These are phyloP conservation scores for Stichodactyla mertensii DNA, from an alignment of 64 coral and sea anemone species.

Conservation along the genomic window DNA sequence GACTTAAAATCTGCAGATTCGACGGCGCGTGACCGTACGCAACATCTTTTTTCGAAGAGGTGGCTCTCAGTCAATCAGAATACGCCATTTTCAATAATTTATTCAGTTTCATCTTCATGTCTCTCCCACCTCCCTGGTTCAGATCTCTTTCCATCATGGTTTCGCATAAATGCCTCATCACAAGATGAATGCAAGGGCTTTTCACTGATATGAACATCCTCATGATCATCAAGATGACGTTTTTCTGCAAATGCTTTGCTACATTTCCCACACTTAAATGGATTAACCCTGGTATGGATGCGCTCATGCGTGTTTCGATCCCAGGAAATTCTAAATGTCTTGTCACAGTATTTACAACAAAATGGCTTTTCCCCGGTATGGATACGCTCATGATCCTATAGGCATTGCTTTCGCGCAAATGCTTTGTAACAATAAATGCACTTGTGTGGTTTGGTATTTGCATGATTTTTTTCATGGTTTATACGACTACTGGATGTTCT, in stretches of 20 bases:
- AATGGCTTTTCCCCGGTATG: neutral
- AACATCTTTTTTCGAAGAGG: too few species aligned
- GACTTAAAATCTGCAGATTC: too few species aligned
- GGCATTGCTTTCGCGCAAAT: too few species aligned
- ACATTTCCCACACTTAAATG: slow-evolving; percentile 37
- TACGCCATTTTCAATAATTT: too few species aligned
- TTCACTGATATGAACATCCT: neutral
- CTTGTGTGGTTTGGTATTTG: too few species aligned
- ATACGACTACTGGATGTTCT: neutral
- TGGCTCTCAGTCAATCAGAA: too few species aligned
- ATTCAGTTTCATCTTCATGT: too few species aligned
- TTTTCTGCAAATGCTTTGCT: slow-evolving; percentile 51
- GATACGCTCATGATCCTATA: neutral
- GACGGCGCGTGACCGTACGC: too few species aligned
- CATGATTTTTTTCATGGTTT: neutral
- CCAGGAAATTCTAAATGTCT: neutral
- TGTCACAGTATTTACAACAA: neutral
- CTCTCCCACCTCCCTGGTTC: too few species aligned
- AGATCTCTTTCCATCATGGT: too few species aligned
- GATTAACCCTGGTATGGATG: slow-evolving; percentile 46
- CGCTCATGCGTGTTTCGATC: slow-evolving; percentile 13
- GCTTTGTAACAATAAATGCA: neutral
- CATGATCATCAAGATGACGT: slow-evolving; percentile 33
- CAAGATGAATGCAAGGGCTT: too few species aligned
- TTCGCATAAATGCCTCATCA: too few species aligned